Conservation (phyloP, 30 jellyfish, hydroid and myxozoan species). For the Cassiopea xamachana region DNA sequence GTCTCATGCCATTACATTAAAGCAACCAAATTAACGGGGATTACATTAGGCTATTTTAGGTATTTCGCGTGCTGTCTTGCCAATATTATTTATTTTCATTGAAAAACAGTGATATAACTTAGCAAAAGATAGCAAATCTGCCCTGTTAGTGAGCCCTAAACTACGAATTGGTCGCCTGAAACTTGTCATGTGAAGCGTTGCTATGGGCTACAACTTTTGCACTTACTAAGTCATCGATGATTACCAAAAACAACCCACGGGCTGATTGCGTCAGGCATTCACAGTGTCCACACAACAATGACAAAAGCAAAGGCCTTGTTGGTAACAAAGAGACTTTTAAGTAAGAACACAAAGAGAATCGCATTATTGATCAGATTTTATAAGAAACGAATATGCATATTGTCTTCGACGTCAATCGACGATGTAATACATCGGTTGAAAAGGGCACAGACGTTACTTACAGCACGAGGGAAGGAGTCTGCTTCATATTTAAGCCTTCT, state of each 20-base stretch:
- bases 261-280: too few species aligned
- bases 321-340: not conserved
- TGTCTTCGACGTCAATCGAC: not conserved
- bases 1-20: too few species aligned
- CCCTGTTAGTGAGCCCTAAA: not conserved
- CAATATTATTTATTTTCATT: too few species aligned
- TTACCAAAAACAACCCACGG: too few species aligned
- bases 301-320: not conserved
- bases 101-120: too few species aligned
- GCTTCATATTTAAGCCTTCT: too few species aligned
- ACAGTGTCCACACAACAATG: not conserved
- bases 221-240: not conserved
- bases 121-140: too few species aligned
- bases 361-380: not conserved
- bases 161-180: not conserved
- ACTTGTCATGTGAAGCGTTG: not conserved
- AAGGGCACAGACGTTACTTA: not conserved
- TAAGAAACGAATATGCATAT: not conserved
- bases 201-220: not conserved
- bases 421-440: not conserved
- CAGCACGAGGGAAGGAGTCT: not conserved
- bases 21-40: too few species aligned
- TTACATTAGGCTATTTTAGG: too few species aligned
- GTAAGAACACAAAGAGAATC: not conserved
- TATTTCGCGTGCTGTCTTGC: too few species aligned